These are phyloP conservation scores for Brachystomella parvula DNA, from an alignment of 1,140 invertebrate species.

Conservation along the genomic window DNA sequence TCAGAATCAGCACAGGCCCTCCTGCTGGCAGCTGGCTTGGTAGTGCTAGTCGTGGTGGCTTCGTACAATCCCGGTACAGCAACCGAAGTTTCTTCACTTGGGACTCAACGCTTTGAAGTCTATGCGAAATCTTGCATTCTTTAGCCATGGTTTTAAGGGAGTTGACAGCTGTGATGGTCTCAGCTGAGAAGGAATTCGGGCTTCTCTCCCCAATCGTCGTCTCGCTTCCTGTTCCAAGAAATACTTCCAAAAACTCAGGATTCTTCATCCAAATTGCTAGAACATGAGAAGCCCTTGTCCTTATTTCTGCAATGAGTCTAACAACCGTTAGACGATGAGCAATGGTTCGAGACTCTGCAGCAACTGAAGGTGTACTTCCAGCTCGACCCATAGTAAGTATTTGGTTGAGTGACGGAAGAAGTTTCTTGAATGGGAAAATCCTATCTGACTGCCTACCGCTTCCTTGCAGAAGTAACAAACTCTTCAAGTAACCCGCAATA, in stretches of 20 bases:
- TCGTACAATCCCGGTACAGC: conserved; percentile 46
- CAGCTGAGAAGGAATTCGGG: not conserved
- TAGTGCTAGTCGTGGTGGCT: conserved; percentile 44
- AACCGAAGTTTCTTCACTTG: conserved; percentile 42
- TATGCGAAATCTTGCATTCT: conserved; percentile 42
- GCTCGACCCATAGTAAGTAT: conserved; percentile 10
- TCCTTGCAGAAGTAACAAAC: conserved; percentile 3
- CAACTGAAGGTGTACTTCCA: conserved; percentile 34
- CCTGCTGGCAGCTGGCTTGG: too few relatives aligned
- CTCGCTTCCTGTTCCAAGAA: conserved; percentile 36
- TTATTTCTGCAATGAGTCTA: conserved; percentile 43
- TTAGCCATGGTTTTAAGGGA: conserved; percentile 44
- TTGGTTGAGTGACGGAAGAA: conserved; percentile 11
- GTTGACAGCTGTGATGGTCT: conserved; percentile 40
- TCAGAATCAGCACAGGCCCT: too few relatives aligned
- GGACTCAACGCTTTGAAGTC: conserved; percentile 40
- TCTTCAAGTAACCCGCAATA: conserved; percentile 7
- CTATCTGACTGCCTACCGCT: too few relatives aligned
- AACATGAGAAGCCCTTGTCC: conserved; percentile 40
- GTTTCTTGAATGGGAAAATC: conserved; percentile 8
- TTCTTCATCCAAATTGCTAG: conserved; percentile 42
- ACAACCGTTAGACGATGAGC: conserved; percentile 40
- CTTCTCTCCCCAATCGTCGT: not conserved
- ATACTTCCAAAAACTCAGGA: conserved; percentile 41
- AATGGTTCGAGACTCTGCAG: conserved; percentile 41